Percentiles rank a stretch among this genome's conserved stretches.
These are phyloP conservation scores for Drosophila kambysellisi DNA, from an alignment of 2,888 invertebrate species.

Conservation along the genomic window DNA sequence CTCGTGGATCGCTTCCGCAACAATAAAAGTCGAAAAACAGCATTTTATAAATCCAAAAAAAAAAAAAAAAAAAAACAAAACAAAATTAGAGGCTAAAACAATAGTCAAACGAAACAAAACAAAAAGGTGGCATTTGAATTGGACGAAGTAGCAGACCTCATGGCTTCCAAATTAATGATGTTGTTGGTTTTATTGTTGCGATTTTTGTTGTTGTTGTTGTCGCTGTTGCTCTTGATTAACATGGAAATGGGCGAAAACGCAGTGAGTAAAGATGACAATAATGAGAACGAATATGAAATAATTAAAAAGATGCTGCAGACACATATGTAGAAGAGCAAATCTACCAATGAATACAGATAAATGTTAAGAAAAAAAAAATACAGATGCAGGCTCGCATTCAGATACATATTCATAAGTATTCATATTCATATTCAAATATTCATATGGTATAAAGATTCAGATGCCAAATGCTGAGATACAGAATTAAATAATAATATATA, in stretches of 20 bases:
- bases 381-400: slow-evolving; percentile 4
- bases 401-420: neutral
- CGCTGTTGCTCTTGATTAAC: slow-evolving; percentile 50
- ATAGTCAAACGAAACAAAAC: slow-evolving; percentile 16
- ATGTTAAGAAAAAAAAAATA: neutral
- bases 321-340: slow-evolving; percentile 1
- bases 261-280: slow-evolving; percentile 26
- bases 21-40: slow-evolving; percentile 58
- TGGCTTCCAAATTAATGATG: slow-evolving; percentile 53
- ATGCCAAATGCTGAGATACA: neutral
- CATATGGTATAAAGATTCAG: neutral
- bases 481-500: neutral
- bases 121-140: slow-evolving; percentile 28
- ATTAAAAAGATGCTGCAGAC: neutral
- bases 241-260: slow-evolving; percentile 48
- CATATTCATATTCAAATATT: neutral
- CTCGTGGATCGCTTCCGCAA: slow-evolving; percentile 63
- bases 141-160: slow-evolving; percentile 52
- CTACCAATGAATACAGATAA: slow-evolving; percentile 4
- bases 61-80: slow-evolving; percentile 22
- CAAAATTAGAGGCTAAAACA: slow-evolving; percentile 18
- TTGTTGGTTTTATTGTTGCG: slow-evolving; percentile 33
- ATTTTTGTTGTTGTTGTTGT: slow-evolving; percentile 21
- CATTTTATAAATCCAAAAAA: slow-evolving; percentile 41
- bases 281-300: slow-evolving; percentile 30